These are phyloP conservation scores for Heliangelus exortis DNA, from an alignment of 2,797 vertebrate genomes.

Conservation along the genomic window DNA sequence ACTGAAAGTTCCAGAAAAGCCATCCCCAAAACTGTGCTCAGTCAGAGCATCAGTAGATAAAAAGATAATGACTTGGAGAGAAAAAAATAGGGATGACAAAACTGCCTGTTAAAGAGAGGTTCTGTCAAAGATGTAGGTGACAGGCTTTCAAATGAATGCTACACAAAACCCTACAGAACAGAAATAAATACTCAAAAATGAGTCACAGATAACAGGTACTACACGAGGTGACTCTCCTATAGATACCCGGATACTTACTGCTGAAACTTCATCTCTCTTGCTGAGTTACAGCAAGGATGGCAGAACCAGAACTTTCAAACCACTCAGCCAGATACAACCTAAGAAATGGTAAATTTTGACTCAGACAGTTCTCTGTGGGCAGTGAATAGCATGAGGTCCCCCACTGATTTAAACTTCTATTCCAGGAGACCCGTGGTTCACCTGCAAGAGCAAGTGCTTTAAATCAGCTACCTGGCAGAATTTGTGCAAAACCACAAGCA, in stretches of 20 bases:
- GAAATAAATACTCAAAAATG: background rate
- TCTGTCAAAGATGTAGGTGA: background rate
- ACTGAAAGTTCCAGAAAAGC: slow-evolving; percentile 22
- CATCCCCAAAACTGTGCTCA: slow-evolving; percentile 26
- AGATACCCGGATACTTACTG: background rate
- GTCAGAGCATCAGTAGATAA: slow-evolving; percentile 5
- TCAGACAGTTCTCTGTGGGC: background rate
- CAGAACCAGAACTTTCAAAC: background rate
- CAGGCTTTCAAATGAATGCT: background rate
- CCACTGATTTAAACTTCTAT: background rate
- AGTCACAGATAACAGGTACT: background rate
- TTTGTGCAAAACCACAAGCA: background rate
- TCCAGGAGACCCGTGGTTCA: background rate
- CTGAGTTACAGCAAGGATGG: background rate
- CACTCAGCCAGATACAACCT: background rate
- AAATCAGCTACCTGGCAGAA: background rate
- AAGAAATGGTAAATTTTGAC: background rate
- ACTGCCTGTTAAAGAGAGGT: background rate
- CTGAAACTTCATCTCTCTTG: background rate
- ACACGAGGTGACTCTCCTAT: background rate
- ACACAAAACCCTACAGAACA: background rate
- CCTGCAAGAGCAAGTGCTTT: background rate
- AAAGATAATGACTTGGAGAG: slow-evolving; percentile 14
- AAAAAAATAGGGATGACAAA: background rate
- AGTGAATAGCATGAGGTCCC: background rate